A percentile compares a stretch with the other conserved stretches of the same genome.
These are phyloP conservation scores for Brachylomia viminalis DNA, from an alignment of 2,888 invertebrate genomes.

Conservation along the genomic window DNA sequence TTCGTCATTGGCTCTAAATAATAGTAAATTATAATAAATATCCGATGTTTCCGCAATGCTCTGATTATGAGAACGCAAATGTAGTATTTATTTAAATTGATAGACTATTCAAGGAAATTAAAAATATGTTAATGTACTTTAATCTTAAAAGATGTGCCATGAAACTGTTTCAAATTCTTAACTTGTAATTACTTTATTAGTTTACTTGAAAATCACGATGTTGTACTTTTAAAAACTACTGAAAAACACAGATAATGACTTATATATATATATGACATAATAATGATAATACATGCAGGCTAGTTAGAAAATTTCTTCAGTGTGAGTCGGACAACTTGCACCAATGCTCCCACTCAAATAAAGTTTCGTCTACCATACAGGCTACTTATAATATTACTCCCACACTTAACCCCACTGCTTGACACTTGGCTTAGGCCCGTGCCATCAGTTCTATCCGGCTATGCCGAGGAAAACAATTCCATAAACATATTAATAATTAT, in stretches of 20 bases:
- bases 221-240: not conserved
- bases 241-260: not conserved
- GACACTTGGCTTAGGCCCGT: no score
- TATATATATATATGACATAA: no score
- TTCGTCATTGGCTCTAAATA: conserved; percentile 19
- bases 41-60: conserved; percentile 17
- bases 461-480: no score
- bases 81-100: not conserved
- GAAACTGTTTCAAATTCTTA: not conserved
- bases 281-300: no score
- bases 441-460: no score
- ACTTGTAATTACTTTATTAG: not conserved
- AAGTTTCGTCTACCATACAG: no score
- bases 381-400: no score
- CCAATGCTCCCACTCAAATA: no score
- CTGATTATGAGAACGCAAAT: conserved; percentile 3
- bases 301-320: no score
- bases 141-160: not conserved
- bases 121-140: not conserved
- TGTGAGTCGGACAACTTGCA: no score
- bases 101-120: not conserved
- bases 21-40: conserved; percentile 15
- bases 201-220: not conserved
- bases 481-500: no score
- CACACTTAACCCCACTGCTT: no score